Evolutionary conservation across 1,140 invertebrate species (phyloP).

Genomic region (Ips typographus): DNA sequence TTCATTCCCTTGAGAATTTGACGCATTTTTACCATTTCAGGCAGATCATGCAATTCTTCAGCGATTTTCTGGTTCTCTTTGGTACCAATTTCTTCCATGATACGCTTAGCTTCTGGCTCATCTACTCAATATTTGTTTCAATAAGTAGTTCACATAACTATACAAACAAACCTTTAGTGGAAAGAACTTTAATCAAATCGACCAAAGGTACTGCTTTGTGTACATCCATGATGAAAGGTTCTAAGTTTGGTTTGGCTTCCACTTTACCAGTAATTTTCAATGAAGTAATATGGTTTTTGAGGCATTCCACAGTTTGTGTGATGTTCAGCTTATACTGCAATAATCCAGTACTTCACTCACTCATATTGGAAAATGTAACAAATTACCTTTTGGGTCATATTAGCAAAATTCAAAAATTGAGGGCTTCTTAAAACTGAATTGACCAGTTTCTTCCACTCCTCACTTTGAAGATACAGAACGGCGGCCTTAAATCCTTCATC

Average conservation of each 20-base stretch:
- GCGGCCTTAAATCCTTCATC: constrained; percentile 43
- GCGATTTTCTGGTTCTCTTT: constrained; percentile 33
- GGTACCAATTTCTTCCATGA: constrained; percentile 25
- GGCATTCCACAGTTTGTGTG: constrained; percentile 3
- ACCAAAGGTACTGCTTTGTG: constrained; percentile 5
- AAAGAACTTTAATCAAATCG: neutral
- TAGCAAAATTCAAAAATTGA: constrained; percentile 29
- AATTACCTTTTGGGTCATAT: constrained; percentile 27
- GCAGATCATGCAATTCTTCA: constrained; percentile 29
- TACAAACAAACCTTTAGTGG: no score
- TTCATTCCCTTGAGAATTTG: constrained; percentile 39
- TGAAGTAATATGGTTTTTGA: constrained; percentile 5
- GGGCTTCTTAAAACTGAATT: constrained; percentile 26
- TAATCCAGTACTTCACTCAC: neutral
- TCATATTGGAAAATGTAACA: neutral
- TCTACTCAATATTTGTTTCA: constrained; percentile 5
- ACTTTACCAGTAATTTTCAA: constrained; percentile 15
- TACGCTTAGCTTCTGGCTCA: constrained; percentile 11
- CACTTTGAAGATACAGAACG: constrained; percentile 39
- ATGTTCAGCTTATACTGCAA: constrained; percentile 30
- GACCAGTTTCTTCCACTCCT: constrained; percentile 36
- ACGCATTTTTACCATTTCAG: constrained; percentile 36
- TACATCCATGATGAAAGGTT: constrained; percentile 36
- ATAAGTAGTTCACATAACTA: no score
- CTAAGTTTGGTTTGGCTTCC: constrained; percentile 22